Percentiles rank a stretch among this genome's conserved stretches.
These are phyloP conservation scores for Siphlonurus alternatus DNA, from an alignment of 2,888 invertebrate genomes.

Conservation along the genomic window DNA sequence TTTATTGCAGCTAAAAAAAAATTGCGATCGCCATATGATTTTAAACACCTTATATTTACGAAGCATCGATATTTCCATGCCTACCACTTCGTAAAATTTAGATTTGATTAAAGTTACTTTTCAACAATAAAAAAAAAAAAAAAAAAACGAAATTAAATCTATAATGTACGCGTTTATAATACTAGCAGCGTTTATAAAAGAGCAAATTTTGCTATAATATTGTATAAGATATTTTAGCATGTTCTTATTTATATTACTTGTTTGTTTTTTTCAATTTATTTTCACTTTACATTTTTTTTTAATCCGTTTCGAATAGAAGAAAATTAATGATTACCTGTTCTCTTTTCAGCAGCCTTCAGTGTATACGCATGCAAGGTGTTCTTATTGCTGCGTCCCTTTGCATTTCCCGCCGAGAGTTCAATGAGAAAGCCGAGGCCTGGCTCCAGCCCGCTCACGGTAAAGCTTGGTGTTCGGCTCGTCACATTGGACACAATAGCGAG, in stretches of 20 bases:
- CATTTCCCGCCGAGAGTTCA: constrained; percentile 49
- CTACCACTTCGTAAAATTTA: too few relatives aligned
- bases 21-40: too few relatives aligned
- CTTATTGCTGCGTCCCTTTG: constrained; percentile 50
- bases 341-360: constrained; percentile 52
- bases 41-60: too few relatives aligned
- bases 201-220: not conserved
- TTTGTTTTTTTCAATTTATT: too few relatives aligned
- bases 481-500: constrained; percentile 37
- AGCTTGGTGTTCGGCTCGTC: constrained; percentile 39
- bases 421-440: constrained; percentile 52
- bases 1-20: too few relatives aligned
- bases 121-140: too few relatives aligned
- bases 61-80: too few relatives aligned
- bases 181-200: not conserved
- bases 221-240: not conserved
- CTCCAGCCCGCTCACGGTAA: constrained; percentile 46
- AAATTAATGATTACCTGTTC: constrained; percentile 40
- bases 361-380: constrained; percentile 50
- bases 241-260: too few relatives aligned
- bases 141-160: too few relatives aligned
- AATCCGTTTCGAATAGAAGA: too few relatives aligned
- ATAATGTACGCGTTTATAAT: not conserved
- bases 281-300: too few relatives aligned
- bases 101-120: too few relatives aligned